phyloP scores from a whole-genome alignment of 2,888 invertebrate species.

The Napeogenes sylphis region DNA sequence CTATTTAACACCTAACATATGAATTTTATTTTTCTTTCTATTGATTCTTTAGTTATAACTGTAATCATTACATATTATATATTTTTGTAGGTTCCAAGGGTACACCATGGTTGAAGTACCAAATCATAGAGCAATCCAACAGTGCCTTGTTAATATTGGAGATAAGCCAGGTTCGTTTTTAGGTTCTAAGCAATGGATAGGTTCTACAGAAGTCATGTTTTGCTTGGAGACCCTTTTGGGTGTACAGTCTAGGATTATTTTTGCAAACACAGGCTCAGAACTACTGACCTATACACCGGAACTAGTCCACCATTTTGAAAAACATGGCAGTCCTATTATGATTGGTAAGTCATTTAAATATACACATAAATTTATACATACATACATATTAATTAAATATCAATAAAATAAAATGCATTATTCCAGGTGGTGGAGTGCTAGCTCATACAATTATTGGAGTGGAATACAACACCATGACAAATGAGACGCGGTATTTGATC shows the following conservation, averaged over 20 bases:
- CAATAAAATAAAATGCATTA: slow-evolving; percentile 1
- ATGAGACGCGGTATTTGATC: slow-evolving; percentile 93
- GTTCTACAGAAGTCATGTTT: slow-evolving; percentile 97
- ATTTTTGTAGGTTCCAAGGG: slow-evolving; percentile 82
- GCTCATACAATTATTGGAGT: slow-evolving; percentile 99
- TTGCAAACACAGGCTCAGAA: slow-evolving; percentile 91
- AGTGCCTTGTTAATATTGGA: slow-evolving; percentile 94
- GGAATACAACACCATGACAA: slow-evolving; percentile 87
- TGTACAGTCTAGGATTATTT: slow-evolving; percentile 88
- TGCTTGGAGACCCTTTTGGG: slow-evolving; percentile 89
- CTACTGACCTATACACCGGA: slow-evolving; percentile 87
- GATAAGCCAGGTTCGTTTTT: slow-evolving; percentile 93
- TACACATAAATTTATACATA: slow-evolving; percentile 1
- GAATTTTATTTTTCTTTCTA: too few species aligned
- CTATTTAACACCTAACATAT: neutral
- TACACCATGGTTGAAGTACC: slow-evolving; percentile 88
- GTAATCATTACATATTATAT: neutral
- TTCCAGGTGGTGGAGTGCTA: slow-evolving; percentile 93
- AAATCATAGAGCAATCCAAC: slow-evolving; percentile 91
- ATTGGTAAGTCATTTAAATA: slow-evolving; percentile 81
- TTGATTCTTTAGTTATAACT: neutral
- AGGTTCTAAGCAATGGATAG: slow-evolving; percentile 97
- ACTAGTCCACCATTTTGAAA: slow-evolving; percentile 92
- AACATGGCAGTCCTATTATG: slow-evolving; percentile 97
- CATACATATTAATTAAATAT: neutral